A percentile compares a stretch with the other conserved stretches of the same genome.
Conservation (phyloP, 2,113 vertebrate species). For the Puntigrus tetrazona region DNA sequence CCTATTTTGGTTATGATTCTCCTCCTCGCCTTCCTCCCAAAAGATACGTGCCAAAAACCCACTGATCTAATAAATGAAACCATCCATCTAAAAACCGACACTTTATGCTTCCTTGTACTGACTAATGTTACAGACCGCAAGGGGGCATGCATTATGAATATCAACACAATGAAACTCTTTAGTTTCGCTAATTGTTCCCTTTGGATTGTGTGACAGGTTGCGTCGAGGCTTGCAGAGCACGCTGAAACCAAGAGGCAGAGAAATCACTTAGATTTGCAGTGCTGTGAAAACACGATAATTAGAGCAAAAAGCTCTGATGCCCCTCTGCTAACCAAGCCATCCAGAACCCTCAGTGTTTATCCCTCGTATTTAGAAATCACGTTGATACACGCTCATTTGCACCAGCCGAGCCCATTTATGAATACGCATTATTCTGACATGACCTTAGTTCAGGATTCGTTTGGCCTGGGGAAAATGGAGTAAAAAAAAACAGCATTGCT, state of each 20-base stretch:
- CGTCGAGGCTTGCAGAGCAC: background rate
- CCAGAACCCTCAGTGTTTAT: background rate
- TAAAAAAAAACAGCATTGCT: background rate
- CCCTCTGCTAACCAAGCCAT: background rate
- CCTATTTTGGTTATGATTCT: background rate
- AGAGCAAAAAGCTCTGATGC: constrained; percentile 21
- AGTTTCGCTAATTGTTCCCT: constrained; percentile 26
- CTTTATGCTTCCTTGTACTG: background rate
- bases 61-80: constrained; percentile 18
- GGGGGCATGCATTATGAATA: background rate
- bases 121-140: background rate
- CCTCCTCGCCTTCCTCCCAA: background rate
- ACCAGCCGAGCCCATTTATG: background rate
- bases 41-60: background rate
- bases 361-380: constrained; percentile 6
- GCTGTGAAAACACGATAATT: constrained; percentile 36
- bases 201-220: background rate
- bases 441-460: background rate
- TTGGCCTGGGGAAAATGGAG: background rate
- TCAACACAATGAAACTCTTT: background rate
- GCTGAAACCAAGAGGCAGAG: background rate
- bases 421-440: background rate
- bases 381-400: background rate
- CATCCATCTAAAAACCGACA: background rate
- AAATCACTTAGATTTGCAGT: background rate